Conservation (phyloP, 2,888 invertebrate species). For the Ichneumoninae sp. region DNA sequence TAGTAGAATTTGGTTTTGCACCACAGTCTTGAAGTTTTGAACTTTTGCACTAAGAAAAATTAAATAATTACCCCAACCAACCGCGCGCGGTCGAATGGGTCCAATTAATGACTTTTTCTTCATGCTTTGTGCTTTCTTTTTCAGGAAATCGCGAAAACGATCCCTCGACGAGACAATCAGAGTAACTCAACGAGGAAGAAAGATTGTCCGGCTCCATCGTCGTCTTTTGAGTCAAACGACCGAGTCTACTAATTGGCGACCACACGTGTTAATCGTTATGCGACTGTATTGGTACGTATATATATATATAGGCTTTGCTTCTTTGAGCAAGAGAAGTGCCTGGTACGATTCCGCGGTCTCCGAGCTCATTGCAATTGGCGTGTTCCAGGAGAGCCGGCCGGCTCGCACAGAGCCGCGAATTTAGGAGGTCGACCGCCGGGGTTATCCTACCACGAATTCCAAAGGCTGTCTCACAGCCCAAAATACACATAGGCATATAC, state of each 20-base stretch:
- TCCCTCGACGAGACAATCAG: neutral
- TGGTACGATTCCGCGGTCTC: slow-evolving; percentile 4
- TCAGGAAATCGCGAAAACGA: neutral
- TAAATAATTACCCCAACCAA: neutral
- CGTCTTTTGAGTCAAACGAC: slow-evolving; percentile 2
- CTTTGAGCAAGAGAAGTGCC: slow-evolving; percentile 15
- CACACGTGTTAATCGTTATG: slow-evolving; percentile 16
- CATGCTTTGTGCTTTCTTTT: neutral
- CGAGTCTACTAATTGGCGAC: slow-evolving; percentile 15
- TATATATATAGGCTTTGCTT: neutral
- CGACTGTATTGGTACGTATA: slow-evolving; percentile 4
- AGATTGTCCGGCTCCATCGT: neutral
- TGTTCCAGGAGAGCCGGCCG: slow-evolving; percentile 29
- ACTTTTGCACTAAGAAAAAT: neutral
- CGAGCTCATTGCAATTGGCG: slow-evolving; percentile 25
- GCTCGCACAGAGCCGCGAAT: slow-evolving; percentile 48
- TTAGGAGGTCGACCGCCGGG: slow-evolving; percentile 63
- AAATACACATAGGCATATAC: slow-evolving; percentile 28
- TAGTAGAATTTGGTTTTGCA: too few species aligned
- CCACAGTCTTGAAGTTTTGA: too few species aligned
- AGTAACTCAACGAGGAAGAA: neutral
- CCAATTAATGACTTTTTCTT: neutral
- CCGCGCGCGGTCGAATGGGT: neutral
- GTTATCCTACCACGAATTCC: slow-evolving; percentile 66
- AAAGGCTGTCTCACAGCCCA: slow-evolving; percentile 55